Base-by-base conservation (phyloP, 2,888 invertebrate genomes). In the Adelognathus sp. region DNA sequence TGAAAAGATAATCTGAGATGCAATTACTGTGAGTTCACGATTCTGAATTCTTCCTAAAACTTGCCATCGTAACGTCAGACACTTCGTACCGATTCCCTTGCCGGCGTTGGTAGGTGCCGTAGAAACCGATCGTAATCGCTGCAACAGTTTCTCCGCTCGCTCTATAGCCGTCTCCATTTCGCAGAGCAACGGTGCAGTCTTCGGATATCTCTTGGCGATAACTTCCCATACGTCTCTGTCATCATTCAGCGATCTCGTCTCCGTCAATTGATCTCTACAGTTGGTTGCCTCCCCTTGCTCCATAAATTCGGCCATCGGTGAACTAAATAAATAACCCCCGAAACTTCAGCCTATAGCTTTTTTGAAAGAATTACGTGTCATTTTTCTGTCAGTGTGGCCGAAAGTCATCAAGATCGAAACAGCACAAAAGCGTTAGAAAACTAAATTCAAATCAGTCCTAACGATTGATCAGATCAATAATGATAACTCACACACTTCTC, bases 81-180 rank as follows among this genome's bases (percentile, higher is more conserved):
- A 76, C 27, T 76, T 80, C 70, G 11, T 77, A 86, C 84, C 83
- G n/a, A 81, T 75, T 63, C 73, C 74, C 50, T 18, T 60, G 39
- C 56, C 74, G 52, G 54, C 56, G 24, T 36, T 16, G n/a, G n/a
- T 54, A 14, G 61, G 81, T 9, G 84, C 83, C 4, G n/a, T 54
- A 14, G 61, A 81, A 11, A 83, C 83, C 4, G 71, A 60, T 27
- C 81, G 79, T 9, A 88, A 82, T 29, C 83, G 85, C 18, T 81
- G 77, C 21, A 89, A 81, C 39, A 88, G 85, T 77, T 78, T 82
- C 64, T 89, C 85, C 6, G 88, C 87, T n/a, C 84, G 83, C 54
- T 86, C 85, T 60, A 88, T 87, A 18, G 85, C 85, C 7, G 81
- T 75, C 52, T 88, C 88, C 86, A 88, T 85, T 33, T 88, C 88